Evolutionary conservation across 2,113 vertebrate species (phyloP), one percentile per base, ranked within the genome.

Genomic region (Sminthopsis crassicaudata): DNA sequence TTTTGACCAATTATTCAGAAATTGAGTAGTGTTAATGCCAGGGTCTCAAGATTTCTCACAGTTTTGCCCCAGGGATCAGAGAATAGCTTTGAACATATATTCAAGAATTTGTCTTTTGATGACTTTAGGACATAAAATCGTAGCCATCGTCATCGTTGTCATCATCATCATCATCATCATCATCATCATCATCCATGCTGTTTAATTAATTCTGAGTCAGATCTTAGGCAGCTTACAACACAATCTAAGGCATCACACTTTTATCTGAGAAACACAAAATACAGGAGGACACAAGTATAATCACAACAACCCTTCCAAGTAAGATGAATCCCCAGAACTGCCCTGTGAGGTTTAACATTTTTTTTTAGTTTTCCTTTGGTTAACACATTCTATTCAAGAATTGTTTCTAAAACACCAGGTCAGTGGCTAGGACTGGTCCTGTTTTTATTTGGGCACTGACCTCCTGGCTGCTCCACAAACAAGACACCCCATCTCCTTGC

Each of bases 11-110:
- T 89, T 93, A 90, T 93, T 96, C 60, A 76, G 42, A 89, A 90
- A 16, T 95, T 90, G 76, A 16, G n/a, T 93, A 91, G 91, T 53
- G 94, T 36, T 42, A 96, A 46, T 92, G 89, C 36, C 90, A 67
- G 8, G 16, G 7, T 36, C n/a, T 95, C 94, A 95, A 67, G 60
- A 53, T 93, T 96, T 46, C 52, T 95, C 26, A 24, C 46, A 22
- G 26, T 55, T 42, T 93, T 91, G 53, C 30, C 30, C 30, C 26
- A 89, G 51, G 92, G 57, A 95, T 8, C 42, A 89, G 9, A 6
- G 95, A 89, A 30, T 30, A 52, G n/a, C 27, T 60, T 36, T 60
- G 57, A 60, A 60, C 27, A 30, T 60, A 60, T 60, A 30, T 11
- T 60, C 10, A 30, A 60, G 27, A 27, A 30, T 60, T 60, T 67